Base-by-base conservation (phyloP, 1,140 invertebrate genomes). In the Drosophila melanica region DNA sequence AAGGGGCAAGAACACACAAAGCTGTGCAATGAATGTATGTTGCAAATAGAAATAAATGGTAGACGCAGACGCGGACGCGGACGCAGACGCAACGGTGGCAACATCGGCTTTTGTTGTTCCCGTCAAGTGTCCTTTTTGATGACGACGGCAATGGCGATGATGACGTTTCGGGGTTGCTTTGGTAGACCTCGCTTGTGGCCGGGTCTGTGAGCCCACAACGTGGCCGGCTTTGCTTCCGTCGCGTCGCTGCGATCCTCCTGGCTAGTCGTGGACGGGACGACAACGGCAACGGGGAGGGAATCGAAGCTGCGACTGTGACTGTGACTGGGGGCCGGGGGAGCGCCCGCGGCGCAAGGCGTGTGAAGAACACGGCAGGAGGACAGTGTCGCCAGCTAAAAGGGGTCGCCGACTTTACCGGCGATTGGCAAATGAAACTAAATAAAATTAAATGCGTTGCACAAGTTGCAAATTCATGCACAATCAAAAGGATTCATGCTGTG, bases 121-220 rank as follows among this genome's bases (percentile, higher is more conserved):
- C 77, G 80, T 89, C 85, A 89, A 89, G 84, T 89, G 84, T 89
- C 79, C 84, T 84, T 84, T 89, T 89, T 75, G 77, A 79, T 79
- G 84, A 81, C 51, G 69, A 75, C 65, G 35, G 54, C 80, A 55
- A 54, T 4, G 48, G 62, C 9, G 14, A 41, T 16, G 54, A 62
- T 65, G 73, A 66, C 57, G 60, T 66, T 80, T 69, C 69, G 84
- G 84, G 84, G 84, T 89, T 75, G 85, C 85, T 89, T 73, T 70
- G 84, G 84, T 89, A 89, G 84, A 89, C 84, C 84, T 89, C 84
- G 84, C 76, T 89, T 89, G 84, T 89, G 84, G 84, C 84, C 82
- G 79, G 69, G 84, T 70, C 74, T 72, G 68, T 89, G 72, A 89
- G 84, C 82, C 84, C 84, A 84, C 84, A 89, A 89, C 84, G 84